Evolutionary conservation across 2,113 vertebrate genomes (phyloP), one percentile per base, ranked within the genome.

Genomic region (Lonchura striata): DNA sequence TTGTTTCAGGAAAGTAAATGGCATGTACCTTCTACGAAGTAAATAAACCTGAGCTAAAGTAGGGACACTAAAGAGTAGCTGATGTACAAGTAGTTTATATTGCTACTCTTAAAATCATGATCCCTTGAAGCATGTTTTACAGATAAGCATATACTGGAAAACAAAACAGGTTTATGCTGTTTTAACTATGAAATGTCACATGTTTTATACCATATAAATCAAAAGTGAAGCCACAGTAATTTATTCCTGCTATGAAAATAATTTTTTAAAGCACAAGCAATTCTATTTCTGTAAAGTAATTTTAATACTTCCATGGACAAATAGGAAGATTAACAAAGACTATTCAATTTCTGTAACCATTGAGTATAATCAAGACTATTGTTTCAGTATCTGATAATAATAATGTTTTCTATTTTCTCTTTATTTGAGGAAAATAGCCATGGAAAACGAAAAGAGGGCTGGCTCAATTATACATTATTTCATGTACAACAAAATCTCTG

Each of bases 301-400:
- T 60, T 78, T 68, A 93, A 52, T 92, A 78, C 35, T 71, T 90
- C 39, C 33, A 66, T 5, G 8, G 53, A 82, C 56, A 88, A 93
- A 86, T 2, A 37, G 13, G 12, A 83, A 35, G 9, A 93, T 83
- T 66, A 92, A 64, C 35, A 79, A 69, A 88, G 59, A 83, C 70
- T 33, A 61, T 30, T 57, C 60, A 78, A 84, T 82, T 91, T 76
- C 87, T 79, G 7, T 59, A 90, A 60, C 74, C 60, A 56, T 27
- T 71, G 17, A 25, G 8, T 85, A 86, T 50, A 95, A 95, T 95
- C 77, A 95, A 81, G 56, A 61, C 72, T 63, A 93, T 60, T 94
- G 68, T 86, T 90, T 77, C 46, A 52, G 64, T 63, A 90, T 63
- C 71, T 15, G 42, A 92, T 70, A 18, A 66, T 91, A 93, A 57